Conservation (phyloP, 2,888 invertebrate species). For the Cremastinae sp. region DNA sequence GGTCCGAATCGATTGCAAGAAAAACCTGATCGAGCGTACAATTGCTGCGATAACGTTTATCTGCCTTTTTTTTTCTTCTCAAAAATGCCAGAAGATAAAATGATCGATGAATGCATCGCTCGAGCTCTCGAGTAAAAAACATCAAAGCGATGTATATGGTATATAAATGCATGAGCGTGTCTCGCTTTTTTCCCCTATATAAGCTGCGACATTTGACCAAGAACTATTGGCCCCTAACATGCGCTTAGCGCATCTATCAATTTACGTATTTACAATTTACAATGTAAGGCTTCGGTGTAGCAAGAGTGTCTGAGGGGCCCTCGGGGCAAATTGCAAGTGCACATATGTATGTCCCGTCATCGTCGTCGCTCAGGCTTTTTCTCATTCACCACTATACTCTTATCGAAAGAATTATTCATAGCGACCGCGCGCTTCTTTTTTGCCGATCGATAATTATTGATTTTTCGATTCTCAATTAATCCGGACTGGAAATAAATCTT, state of each 20-base stretch:
- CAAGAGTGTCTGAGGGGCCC: conserved; percentile 17
- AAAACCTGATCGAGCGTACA: too few relatives aligned
- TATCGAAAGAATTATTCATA: conserved; percentile 21
- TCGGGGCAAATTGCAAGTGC: conserved; percentile 40
- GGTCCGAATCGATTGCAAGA: too few relatives aligned
- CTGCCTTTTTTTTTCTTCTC: background rate
- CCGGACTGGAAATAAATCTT: background rate
- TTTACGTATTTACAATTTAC: conserved; percentile 70
- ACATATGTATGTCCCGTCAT: conserved; percentile 22
- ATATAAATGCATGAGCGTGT: conserved; percentile 57
- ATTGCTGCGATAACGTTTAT: too few relatives aligned
- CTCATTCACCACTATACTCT: conserved; percentile 3
- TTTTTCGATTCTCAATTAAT: background rate
- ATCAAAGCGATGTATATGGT: conserved; percentile 36
- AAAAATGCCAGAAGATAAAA: background rate
- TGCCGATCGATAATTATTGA: conserved; percentile 5
- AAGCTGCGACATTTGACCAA: conserved; percentile 68
- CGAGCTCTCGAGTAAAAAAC: background rate
- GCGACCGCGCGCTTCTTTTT: conserved; percentile 5
- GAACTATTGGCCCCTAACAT: conserved; percentile 71
- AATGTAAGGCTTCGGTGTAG: conserved; percentile 68
- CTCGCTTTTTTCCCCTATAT: conserved; percentile 6
- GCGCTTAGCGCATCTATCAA: conserved; percentile 68
- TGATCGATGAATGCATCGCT: background rate
- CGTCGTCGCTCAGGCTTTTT: conserved; percentile 8